Evolutionary conservation across 2,113 vertebrate species (phyloP).

Genomic region (Macheiramphus alcinus): DNA sequence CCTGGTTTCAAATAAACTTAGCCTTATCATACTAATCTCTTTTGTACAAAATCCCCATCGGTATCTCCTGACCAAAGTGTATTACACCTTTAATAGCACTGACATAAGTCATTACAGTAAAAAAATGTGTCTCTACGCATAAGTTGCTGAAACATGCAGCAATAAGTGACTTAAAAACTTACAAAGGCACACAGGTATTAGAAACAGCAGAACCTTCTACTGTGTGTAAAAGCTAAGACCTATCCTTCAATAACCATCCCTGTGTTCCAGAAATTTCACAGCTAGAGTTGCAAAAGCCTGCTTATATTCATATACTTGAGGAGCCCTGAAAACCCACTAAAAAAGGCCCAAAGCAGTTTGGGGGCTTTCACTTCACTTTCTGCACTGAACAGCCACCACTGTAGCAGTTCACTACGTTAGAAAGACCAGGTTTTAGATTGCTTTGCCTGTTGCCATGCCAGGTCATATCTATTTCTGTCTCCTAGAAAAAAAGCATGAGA

Average conservation of each 20-base stretch:
- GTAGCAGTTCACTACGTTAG: rapidly evolving
- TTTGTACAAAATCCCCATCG: not conserved
- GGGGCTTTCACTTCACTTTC: not conserved
- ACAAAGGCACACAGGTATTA: not conserved
- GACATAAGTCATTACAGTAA: not conserved
- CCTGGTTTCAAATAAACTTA: not conserved
- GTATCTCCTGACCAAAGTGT: not conserved
- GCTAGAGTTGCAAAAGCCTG: not conserved
- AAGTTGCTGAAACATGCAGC: not conserved
- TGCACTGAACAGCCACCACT: not conserved
- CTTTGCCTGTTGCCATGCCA: not conserved
- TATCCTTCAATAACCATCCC: not conserved
- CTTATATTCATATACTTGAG: not conserved
- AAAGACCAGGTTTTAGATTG: not conserved
- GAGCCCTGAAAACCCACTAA: not conserved
- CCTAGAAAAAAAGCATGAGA: not conserved
- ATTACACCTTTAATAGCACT: not conserved
- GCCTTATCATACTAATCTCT: not conserved
- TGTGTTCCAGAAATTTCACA: not conserved
- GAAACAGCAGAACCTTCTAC: not conserved
- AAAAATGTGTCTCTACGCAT: rapidly evolving
- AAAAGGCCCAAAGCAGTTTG: not conserved
- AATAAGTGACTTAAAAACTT: not conserved
- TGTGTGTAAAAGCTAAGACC: not conserved
- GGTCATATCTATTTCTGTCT: not conserved